Conservation (phyloP, 2,888 invertebrate species). For the Geotrupes spiniger region DNA sequence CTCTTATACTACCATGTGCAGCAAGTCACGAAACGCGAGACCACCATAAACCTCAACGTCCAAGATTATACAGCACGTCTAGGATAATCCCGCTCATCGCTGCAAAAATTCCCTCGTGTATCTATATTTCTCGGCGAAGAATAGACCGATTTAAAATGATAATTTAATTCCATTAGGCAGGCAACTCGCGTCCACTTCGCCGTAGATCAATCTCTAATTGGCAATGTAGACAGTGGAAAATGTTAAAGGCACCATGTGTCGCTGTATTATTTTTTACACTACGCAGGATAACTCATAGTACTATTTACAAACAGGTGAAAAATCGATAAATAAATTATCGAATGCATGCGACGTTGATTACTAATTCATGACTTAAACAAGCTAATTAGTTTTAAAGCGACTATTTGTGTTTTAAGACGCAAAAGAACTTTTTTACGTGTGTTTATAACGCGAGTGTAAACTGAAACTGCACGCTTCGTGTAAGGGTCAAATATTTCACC, state of each 20-base stretch:
- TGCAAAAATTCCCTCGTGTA: constrained; percentile 16
- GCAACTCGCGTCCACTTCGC: not conserved
- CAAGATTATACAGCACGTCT: constrained; percentile 17
- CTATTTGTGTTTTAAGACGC: too few relatives aligned
- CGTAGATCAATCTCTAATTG: constrained; percentile 21
- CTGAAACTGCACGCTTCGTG: too few relatives aligned
- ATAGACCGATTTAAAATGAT: constrained; percentile 30
- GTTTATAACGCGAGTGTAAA: too few relatives aligned
- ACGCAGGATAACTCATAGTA: too few relatives aligned
- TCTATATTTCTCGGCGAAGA: constrained; percentile 21
- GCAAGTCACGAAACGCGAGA: constrained; percentile 12
- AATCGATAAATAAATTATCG: too few relatives aligned
- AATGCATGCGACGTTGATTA: too few relatives aligned
- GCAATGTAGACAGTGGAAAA: constrained; percentile 8
- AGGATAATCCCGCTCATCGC: constrained; percentile 5
- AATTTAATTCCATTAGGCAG: constrained; percentile 30
- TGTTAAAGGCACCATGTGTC: not conserved
- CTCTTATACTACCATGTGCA: constrained; percentile 11
- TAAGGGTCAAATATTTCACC: too few relatives aligned
- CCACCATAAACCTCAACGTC: constrained; percentile 12
- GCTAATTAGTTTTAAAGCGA: too few relatives aligned
- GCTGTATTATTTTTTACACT: too few relatives aligned
- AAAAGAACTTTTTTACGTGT: too few relatives aligned
- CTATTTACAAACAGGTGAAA: too few relatives aligned
- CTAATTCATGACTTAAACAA: too few relatives aligned